Evolutionary conservation across 2,888 invertebrate species (phyloP), one percentile per base, ranked within the genome.

Genomic region (Lucinisca nassula): DNA sequence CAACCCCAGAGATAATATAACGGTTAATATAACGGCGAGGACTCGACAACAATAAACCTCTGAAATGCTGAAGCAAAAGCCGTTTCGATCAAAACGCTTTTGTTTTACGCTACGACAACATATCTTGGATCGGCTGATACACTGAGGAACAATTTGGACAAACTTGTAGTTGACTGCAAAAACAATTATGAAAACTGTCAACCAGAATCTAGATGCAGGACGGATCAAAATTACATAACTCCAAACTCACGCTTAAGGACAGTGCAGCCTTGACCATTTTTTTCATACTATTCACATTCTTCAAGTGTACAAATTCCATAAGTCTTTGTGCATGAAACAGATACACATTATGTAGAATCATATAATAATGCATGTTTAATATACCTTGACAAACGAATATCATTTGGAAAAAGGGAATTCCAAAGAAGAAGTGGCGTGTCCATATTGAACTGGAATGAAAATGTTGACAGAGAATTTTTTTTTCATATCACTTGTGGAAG

Each of bases 81-180:
- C 21, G 35, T 72, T 21, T 73, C 80, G 21, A 55, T 73, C 27
- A 27, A 27, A 82, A 77, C 75, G 17, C 6, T n/a, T n/a, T 30
- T 51, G 21, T 82, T 61, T 55, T n/a, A 82, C 70, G 82, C 78
- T 12, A 55, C 58, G 78, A 78, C 51, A 78, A 30, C 51, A 21
- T 78, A 58, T 55, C 1, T 35, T 32, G 12, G n/a, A 61, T 78
- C 61, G 21, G 2, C 32, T 21, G 24, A 79, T 1, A 40, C 70
- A 37, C 79, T 84, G 27, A 24, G 35, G 32, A 21, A 73, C 30
- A 51, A 40, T 0, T 27, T 85, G 21, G 72, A 78, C 14, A 83
- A 88, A 35, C 72, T 79, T 45, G 75, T 83, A 3, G n/a, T n/a
- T 21, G 85, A 88, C 67, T n/a, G n/a, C 78, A 45, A 24, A 70